Evolutionary conservation across 2,113 vertebrate species (phyloP).

Genomic region (Electrona antarctica): DNA sequence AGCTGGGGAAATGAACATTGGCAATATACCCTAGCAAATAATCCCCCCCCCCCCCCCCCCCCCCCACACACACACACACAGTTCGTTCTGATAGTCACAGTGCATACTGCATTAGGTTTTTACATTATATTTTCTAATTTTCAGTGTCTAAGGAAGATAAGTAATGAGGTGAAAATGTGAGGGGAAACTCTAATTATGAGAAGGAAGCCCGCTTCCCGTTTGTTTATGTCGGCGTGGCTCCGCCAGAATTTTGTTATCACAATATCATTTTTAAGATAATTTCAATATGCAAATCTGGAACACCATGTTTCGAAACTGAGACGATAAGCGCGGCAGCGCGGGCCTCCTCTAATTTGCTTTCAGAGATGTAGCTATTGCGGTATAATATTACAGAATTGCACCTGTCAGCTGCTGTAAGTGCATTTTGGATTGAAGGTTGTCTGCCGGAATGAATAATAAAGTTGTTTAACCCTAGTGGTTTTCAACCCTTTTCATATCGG

Average conservation of each 20-base stretch:
- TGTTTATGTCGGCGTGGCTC: background rate
- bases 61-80: no score
- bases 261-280: constrained; percentile 18
- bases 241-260: no score
- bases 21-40: constrained; percentile 54
- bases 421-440: background rate
- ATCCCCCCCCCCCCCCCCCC: constrained; percentile 10
- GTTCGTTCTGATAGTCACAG: constrained; percentile 22
- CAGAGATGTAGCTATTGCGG: constrained; percentile 1
- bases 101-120: constrained; percentile 39
- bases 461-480: background rate
- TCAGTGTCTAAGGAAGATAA: constrained; percentile 19
- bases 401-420: constrained; percentile 24
- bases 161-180: constrained; percentile 10
- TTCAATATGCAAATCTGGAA: constrained; percentile 41
- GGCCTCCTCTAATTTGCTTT: background rate
- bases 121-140: constrained; percentile 24
- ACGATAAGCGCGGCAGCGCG: background rate
- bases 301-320: constrained; percentile 2
- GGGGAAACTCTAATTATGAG: background rate
- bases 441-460: background rate
- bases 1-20: constrained; percentile 66
- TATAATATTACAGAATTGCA: background rate
- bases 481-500: constrained; percentile 27
- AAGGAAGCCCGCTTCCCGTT: constrained; percentile 22